phyloP scores from a whole-genome alignment of 2,888 invertebrate genomes.

The Ennomos quercinarius region DNA sequence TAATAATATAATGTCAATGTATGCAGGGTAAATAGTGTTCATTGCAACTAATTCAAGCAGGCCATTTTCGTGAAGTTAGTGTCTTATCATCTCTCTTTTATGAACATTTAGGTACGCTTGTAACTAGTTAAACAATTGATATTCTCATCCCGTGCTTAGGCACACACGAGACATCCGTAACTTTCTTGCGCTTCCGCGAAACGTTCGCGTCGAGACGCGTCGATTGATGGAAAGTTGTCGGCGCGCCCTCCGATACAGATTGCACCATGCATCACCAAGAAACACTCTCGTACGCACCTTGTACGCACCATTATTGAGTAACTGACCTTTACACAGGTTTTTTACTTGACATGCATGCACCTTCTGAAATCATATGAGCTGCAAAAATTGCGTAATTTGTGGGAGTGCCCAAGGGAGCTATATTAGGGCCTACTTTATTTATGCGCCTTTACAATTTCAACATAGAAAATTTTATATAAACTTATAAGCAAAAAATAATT shows the following conservation, averaged over 20 bases:
- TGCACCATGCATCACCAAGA: slow-evolving; percentile 45
- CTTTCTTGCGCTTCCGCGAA: slow-evolving; percentile 61
- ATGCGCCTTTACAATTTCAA: neutral
- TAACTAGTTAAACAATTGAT: slow-evolving; percentile 42
- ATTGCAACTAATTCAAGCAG: too few species aligned
- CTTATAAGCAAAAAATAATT: too few species aligned
- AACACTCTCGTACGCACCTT: slow-evolving; percentile 38
- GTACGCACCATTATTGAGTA: slow-evolving; percentile 52
- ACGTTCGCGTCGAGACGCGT: slow-evolving; percentile 45
- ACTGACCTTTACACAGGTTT: slow-evolving; percentile 63
- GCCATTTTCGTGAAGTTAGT: too few species aligned
- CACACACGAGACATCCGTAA: slow-evolving; percentile 42
- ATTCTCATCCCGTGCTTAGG: slow-evolving; percentile 44
- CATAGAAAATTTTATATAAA: neutral
- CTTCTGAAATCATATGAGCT: slow-evolving; percentile 35
- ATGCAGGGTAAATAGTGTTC: too few species aligned
- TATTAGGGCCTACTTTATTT: slow-evolving; percentile 24
- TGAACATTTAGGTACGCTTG: neutral
- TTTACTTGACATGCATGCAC: slow-evolving; percentile 45
- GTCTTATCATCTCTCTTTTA: too few species aligned
- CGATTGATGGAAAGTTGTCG: slow-evolving; percentile 63
- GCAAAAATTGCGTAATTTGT: slow-evolving; percentile 27
- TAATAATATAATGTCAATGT: too few species aligned
- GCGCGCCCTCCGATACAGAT: slow-evolving; percentile 60
- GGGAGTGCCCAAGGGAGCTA: slow-evolving; percentile 30